Percentiles rank a stretch among this genome's conserved stretches.
These are phyloP conservation scores for Parotocinclus haroldoi DNA, from an alignment of 2,797 vertebrate genomes.

Conservation along the genomic window DNA sequence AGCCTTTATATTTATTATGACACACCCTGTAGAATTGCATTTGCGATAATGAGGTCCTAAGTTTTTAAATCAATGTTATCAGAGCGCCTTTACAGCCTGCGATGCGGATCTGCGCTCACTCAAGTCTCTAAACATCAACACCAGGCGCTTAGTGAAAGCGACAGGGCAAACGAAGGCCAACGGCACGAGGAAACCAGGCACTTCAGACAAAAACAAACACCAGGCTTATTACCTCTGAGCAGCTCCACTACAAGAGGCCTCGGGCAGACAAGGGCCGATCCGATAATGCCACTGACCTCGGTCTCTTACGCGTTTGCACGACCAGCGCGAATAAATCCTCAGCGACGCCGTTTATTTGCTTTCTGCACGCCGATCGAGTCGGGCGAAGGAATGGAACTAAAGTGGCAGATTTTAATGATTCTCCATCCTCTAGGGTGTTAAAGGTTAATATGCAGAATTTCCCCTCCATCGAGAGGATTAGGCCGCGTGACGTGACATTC, in stretches of 20 bases:
- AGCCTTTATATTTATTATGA: too few relatives aligned
- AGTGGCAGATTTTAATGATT: conserved; percentile 45
- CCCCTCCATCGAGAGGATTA: conserved; percentile 46
- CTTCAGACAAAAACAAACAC: conserved; percentile 46
- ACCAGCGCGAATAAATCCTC: conserved; percentile 25
- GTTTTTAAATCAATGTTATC: too few relatives aligned
- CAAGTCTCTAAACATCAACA: conserved; percentile 11
- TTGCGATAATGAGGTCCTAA: too few relatives aligned
- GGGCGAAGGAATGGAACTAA: conserved; percentile 42
- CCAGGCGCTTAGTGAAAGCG: conserved; percentile 36
- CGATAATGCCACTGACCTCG: conserved; percentile 25
- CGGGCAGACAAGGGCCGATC: conserved; percentile 8
- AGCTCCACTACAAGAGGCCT: conserved; percentile 23
- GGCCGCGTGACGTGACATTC: conserved; percentile 38
- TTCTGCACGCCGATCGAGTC: conserved; percentile 19
- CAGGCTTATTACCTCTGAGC: conserved; percentile 28
- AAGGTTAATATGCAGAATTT: conserved; percentile 41
- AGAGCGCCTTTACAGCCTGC: too few relatives aligned
- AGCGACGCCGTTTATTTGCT: conserved; percentile 31
- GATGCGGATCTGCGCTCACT: too few relatives aligned
- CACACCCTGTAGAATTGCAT: too few relatives aligned
- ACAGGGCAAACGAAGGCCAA: conserved; percentile 35
- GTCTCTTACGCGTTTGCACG: conserved; percentile 19
- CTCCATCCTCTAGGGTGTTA: conserved; percentile 20
- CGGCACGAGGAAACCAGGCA: conserved; percentile 32